Evolutionary conservation across 2,113 vertebrate genomes (phyloP).

Genomic region (Motacilla alba): DNA sequence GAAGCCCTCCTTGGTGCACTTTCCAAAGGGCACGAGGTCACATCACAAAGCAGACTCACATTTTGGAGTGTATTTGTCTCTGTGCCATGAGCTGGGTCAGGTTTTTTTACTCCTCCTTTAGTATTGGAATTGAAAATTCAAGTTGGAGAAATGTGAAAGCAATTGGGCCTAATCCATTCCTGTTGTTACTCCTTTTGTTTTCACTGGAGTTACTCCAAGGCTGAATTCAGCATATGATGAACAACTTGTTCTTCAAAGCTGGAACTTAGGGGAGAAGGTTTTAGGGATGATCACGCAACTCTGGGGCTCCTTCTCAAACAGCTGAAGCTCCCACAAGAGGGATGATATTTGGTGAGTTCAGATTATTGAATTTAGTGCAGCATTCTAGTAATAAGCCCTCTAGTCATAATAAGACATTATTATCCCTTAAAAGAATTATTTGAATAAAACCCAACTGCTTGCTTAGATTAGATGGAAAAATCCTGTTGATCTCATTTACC

Average conservation of each 20-base stretch:
- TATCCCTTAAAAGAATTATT: conserved; percentile 35
- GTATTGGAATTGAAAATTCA: conserved; percentile 25
- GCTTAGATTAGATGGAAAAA: background rate
- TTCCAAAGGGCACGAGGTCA: background rate
- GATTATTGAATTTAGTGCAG: background rate
- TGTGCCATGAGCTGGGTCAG: background rate
- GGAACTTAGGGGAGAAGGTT: conserved; percentile 28
- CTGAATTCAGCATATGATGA: conserved; percentile 46
- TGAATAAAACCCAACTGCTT: conserved; percentile 35
- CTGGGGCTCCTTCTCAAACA: conserved; percentile 4
- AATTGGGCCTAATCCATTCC: conserved; percentile 57
- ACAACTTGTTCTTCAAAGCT: conserved; percentile 45
- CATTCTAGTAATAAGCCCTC: background rate
- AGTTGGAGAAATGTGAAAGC: conserved; percentile 53
- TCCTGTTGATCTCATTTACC: background rate
- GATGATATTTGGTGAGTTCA: background rate
- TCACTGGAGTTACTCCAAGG: conserved; percentile 49
- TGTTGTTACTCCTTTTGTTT: conserved; percentile 59
- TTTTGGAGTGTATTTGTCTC: background rate
- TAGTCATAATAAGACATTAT: conserved; percentile 34
- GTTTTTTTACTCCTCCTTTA: background rate
- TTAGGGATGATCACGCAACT: conserved; percentile 37
- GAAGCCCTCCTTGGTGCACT: background rate
- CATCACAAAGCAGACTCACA: background rate
- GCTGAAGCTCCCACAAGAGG: conserved; percentile 2